phyloP scores from a whole-genome alignment of 2,888 invertebrate species.

The Amblyteles armatorius region DNA sequence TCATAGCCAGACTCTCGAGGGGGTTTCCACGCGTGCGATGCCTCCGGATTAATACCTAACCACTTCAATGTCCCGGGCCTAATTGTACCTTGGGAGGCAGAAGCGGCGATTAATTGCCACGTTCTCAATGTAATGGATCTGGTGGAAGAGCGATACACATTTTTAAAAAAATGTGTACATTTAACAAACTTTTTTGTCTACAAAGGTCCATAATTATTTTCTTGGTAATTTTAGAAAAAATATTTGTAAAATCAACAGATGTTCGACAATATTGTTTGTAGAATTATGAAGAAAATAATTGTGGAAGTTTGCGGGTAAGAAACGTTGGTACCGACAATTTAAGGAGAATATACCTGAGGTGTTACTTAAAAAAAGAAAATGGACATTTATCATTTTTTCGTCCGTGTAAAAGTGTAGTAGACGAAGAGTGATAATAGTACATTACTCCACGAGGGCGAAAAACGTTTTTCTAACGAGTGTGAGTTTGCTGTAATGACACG shows the following conservation, averaged over 20 bases:
- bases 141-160: slow-evolving; percentile 10
- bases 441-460: too few species aligned
- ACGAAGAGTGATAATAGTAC: not conserved
- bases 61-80: slow-evolving; percentile 47
- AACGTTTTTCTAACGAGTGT: too few species aligned
- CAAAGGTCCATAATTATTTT: not conserved
- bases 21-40: slow-evolving; percentile 34
- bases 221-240: not conserved
- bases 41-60: slow-evolving; percentile 45
- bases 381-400: not conserved
- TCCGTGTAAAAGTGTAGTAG: not conserved
- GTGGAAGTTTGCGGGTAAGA: not conserved
- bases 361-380: not conserved
- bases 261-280: too few species aligned
- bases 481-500: too few species aligned
- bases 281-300: not conserved
- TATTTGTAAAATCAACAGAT: not conserved
- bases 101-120: slow-evolving; percentile 59
- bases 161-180: not conserved
- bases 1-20: slow-evolving; percentile 42
- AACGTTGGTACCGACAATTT: not conserved
- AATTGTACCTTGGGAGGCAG: slow-evolving; percentile 38
- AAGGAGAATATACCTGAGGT: not conserved
- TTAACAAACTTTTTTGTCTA: not conserved
- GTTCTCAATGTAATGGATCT: slow-evolving; percentile 11